Base-by-base conservation (phyloP, 92 coral and sea anemone species). In the Ricordea florida region DNA sequence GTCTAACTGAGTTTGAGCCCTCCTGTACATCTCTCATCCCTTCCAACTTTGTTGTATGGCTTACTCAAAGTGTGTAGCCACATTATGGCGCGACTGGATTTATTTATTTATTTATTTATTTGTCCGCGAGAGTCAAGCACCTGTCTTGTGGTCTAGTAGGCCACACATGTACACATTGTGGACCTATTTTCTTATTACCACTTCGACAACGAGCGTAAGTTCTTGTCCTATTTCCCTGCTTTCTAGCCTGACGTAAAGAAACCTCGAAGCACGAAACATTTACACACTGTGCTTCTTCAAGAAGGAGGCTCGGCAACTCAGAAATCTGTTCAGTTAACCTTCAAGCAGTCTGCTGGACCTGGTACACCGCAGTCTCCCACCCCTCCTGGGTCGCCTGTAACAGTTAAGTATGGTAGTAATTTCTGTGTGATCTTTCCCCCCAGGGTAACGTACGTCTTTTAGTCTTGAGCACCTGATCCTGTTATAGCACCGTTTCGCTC, bases 181-280 rank as follows among this genome's bases (percentile, higher is more conserved):
- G n/a, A n/a, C n/a, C n/a, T n/a, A n/a, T n/a, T n/a, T n/a, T n/a
- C n/a, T n/a, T n/a, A n/a, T n/a, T n/a, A n/a, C n/a, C n/a, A n/a
- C n/a, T n/a, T n/a, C n/a, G n/a, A n/a, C n/a, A n/a, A n/a, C n/a
- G n/a, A n/a, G n/a, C n/a, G n/a, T n/a, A n/a, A n/a, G n/a, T n/a
- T n/a, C n/a, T n/a, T 24, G 23, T 30, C 7, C 22, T 26, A 11
- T 50, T 73, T 28, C 10, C 11, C 8, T 55, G 36, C 16, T 2
- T 36, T n/a, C n/a, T n/a, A 90, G 96, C 35, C 42, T 29, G 74
- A 58, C 42, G 96, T 90, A 37, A 90, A 90, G 69, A 90, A 90
- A 65, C 96, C 96, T 1, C 69, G 72, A 31, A 55, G 57, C 37
- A 90, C 92, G 43, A 85, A 86, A 65, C 84, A 90, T 50, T 27